Percentiles rank a stretch among this genome's conserved stretches.
Evolutionary conservation across 1,140 invertebrate genomes (phyloP).

Genomic region (Neodiprion lecontei): DNA sequence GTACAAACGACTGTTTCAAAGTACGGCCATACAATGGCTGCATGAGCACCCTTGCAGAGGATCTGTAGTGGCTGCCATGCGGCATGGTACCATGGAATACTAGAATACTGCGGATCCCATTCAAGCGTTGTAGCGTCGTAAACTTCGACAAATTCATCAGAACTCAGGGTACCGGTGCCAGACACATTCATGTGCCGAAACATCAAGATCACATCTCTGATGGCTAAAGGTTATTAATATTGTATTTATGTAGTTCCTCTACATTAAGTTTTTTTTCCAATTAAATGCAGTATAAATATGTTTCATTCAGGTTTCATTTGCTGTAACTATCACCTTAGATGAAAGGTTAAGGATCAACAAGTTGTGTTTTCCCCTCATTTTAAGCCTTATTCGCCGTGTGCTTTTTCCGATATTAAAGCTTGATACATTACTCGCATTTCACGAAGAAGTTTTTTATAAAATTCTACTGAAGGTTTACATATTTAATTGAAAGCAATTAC

Average conservation of each 20-base stretch:
- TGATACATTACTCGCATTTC: no score
- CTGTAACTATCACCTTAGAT: no score
- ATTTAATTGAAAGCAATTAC: conserved; percentile 54
- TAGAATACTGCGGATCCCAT: conserved; percentile 75
- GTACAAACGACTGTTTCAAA: conserved; percentile 79
- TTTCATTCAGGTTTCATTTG: no score
- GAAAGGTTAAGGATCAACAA: no score
- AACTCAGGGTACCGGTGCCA: conserved; percentile 68
- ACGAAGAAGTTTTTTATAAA: no score
- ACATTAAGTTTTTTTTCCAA: no score
- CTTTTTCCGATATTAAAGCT: no score
- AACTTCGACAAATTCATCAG: conserved; percentile 80
- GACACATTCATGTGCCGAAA: conserved; percentile 81
- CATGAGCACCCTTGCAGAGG: conserved; percentile 68
- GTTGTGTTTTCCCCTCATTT: no score
- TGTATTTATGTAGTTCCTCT: conserved; percentile 5
- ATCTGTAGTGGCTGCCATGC: conserved; percentile 68
- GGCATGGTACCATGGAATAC: conserved; percentile 75
- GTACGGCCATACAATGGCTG: conserved; percentile 72
- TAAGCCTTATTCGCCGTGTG: no score
- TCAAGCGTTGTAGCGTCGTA: conserved; percentile 77
- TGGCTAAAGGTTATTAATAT: conserved; percentile 61
- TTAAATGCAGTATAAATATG: no score
- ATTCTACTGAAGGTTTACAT: neutral
- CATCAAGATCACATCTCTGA: conserved; percentile 80